Conservation (phyloP, 2,797 vertebrate genomes). For the Petrocephalus schoutedeni region DNA sequence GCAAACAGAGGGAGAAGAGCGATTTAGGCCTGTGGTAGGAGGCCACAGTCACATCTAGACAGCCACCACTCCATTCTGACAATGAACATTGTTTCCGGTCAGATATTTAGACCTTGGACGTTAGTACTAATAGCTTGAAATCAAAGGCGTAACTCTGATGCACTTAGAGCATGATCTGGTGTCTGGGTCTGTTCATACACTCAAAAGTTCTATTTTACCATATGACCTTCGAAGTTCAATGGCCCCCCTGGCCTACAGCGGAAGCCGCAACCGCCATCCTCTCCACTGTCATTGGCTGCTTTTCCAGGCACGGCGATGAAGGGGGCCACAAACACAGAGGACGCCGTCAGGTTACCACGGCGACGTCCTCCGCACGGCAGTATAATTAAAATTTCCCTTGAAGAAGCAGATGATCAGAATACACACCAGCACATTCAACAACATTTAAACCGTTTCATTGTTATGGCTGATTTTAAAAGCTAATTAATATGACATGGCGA, state of each 20-base stretch:
- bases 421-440: not conserved
- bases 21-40: not conserved
- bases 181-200: not conserved
- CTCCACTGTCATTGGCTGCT: not conserved
- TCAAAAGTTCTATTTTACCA: not conserved
- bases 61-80: not conserved
- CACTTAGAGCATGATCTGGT: not conserved
- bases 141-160: not conserved
- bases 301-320: not conserved
- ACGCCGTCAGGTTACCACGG: not conserved
- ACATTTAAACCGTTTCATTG: not conserved
- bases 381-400: not conserved
- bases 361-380: not conserved
- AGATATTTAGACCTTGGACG: not conserved
- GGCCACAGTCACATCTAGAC: not conserved
- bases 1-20: not conserved
- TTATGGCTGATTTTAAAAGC: not conserved
- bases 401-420: not conserved
- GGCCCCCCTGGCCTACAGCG: not conserved
- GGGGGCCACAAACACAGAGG: not conserved
- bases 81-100: not conserved
- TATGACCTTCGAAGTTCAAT: not conserved
- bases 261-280: not conserved
- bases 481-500: not conserved
- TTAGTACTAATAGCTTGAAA: not conserved